Conservation (phyloP, 1,140 invertebrate genomes). For the Hypothenemus hampei region DNA sequence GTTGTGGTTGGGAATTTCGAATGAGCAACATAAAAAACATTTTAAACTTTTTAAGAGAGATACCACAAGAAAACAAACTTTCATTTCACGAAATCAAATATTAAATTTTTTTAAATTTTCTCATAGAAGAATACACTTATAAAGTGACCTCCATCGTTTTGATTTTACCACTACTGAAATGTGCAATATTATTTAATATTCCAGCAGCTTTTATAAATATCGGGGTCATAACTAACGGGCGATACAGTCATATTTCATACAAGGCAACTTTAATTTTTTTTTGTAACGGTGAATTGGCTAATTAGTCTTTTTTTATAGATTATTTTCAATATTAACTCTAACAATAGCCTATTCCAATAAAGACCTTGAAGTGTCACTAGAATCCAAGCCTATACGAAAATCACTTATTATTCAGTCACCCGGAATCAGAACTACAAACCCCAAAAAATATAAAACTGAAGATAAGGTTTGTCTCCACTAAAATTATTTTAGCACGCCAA, state of each 20-base stretch:
- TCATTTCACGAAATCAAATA: too few species aligned
- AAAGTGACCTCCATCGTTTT: too few species aligned
- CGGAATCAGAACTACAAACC: constrained; percentile 30
- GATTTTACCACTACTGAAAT: too few species aligned
- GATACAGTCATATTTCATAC: constrained; percentile 1
- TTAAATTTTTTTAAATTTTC: too few species aligned
- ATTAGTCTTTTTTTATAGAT: constrained; percentile 33
- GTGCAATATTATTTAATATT: constrained; percentile 3
- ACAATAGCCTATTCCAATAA: constrained; percentile 20
- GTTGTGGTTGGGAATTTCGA: background rate
- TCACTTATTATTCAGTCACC: constrained; percentile 41
- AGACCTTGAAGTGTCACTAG: constrained; percentile 33
- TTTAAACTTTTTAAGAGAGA: too few species aligned
- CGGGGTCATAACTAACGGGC: constrained; percentile 5
- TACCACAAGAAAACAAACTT: too few species aligned
- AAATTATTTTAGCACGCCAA: background rate
- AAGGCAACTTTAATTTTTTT: background rate
- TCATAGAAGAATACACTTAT: too few species aligned
- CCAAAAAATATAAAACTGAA: constrained; percentile 38
- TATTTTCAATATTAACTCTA: constrained; percentile 15
- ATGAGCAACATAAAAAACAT: background rate
- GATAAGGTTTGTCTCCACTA: constrained; percentile 13
- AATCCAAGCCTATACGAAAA: constrained; percentile 41
- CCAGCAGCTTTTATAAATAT: background rate
- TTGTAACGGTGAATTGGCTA: background rate